Base-by-base conservation (phyloP, 2,888 invertebrate genomes). In the Keiferia lycopersicella region DNA sequence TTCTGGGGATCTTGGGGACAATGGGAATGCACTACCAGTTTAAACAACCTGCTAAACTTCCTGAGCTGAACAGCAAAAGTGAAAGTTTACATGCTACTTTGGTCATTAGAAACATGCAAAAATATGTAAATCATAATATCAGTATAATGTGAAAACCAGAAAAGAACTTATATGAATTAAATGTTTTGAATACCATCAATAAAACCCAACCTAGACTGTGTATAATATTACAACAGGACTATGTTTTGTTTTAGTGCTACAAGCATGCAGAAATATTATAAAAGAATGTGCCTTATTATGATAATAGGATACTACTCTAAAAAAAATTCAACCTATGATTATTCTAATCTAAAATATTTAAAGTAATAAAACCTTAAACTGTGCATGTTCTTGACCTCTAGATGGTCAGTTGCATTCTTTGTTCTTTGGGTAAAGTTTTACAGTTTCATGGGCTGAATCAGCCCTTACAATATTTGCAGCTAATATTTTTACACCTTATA, bases 71-170 rank as follows among this genome's bases (percentile, higher is more conserved):
- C 56, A 34, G 39, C 60, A 51, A 51, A 61, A 61, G 64, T 64
- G 64, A 64, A 64, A 64, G 64, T 61, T 11, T n/a, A 39, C 22
- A 16, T 50, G 34, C 61, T 34, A 45, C 34, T 61, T 61, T 61
- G 50, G 34, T 18, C 34, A n/a, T 50, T 34, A 50, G 41, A 61
- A 50, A 50, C 30, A 61, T 61, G 61, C 61, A 61, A 61, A 61
- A 39, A 39, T 62, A 56, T 41, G 62, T 41, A 62, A 56, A 62
- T 62, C 41, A 38, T 53, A 39, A 38, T 53, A 39, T 45, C 45
- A 30, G 26, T 18, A 48, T 56, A 63, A 48, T 58, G 22, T 61
- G 34, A 61, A 61, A 61, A 18, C 18, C 41, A 34, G 48, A 39
- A 8, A 14, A 60, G 39, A 39, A 45, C 58, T 18, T n/a, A 16